phyloP scores from a whole-genome alignment of 2,113 vertebrate genomes.

The Pelusios castaneus region DNA sequence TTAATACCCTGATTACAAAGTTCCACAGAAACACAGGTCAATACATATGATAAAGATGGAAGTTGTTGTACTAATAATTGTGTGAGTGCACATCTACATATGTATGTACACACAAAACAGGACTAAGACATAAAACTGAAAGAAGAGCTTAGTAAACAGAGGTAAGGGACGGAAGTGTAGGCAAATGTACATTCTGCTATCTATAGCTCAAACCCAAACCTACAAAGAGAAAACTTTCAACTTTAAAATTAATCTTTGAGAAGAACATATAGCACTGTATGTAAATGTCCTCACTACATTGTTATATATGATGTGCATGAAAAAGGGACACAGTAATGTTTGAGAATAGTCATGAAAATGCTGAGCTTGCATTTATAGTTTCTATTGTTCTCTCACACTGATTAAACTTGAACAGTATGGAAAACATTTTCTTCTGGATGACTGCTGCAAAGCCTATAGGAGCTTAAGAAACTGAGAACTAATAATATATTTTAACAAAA shows the following conservation, averaged over 20 bases:
- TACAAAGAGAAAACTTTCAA: accelerated
- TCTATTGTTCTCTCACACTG: background rate
- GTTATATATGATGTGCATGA: background rate
- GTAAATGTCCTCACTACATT: background rate
- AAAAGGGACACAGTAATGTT: background rate
- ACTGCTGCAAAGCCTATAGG: background rate
- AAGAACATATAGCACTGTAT: background rate
- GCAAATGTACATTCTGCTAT: background rate
- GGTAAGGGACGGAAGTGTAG: background rate
- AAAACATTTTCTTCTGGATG: background rate
- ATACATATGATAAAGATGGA: background rate
- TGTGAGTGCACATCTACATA: too few species aligned
- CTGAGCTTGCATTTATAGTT: background rate
- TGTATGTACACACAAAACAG: background rate
- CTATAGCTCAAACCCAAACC: background rate
- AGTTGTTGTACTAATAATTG: background rate
- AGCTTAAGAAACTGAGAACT: background rate
- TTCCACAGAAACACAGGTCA: background rate
- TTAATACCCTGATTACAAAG: background rate
- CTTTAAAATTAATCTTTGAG: background rate
- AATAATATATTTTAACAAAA: background rate
- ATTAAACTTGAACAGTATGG: background rate
- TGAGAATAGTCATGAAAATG: background rate
- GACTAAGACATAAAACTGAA: background rate
- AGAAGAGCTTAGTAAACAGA: background rate